Evolutionary conservation across 2,113 vertebrate genomes (phyloP), one percentile per base, ranked within the genome.

Genomic region (Caranx melampygus): DNA sequence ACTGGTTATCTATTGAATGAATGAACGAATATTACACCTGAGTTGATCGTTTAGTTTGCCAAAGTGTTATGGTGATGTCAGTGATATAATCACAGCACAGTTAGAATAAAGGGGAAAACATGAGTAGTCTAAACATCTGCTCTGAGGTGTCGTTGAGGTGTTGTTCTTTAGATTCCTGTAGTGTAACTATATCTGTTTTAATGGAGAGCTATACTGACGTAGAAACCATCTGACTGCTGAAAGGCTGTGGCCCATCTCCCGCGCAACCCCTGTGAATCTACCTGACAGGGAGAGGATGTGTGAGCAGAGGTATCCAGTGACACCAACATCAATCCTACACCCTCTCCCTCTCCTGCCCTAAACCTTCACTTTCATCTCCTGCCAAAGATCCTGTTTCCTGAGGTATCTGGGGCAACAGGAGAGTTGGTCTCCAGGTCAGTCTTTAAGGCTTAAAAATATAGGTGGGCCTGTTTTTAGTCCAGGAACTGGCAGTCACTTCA

Each of bases 401-500:
- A 64, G 37, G 72, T 68, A 85, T 86, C 74, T 72, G 59, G 72
- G 72, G 37, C 66, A 72, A 67, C 57, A 34, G 47, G 8, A 79
- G 61, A 71, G 59, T 47, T 42, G 37, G 65, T 83, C 34, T 71
- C 18, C 47, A 60, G 75, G 82, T 86, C 86, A 82, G 33, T 40
- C 34, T 76, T 83, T 74, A 75, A 73, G 59, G 33, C 66, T 80
- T 45, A 55, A 77, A 71, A 58, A 76, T 83, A 70, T 49, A 73
- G 60, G 40, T 63, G 54, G 61, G 58, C 40, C 83, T 82, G 61
- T 89, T 91, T 91, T 80, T 75, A 83, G 78, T 58, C 34, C 16
- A 6, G 15, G 20, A 54, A 11, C 14, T 11, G 59, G n/a, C 18
- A 20, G 42, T 35, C 18, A 26, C 33, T 16, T 65, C 31, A 18